phyloP scores from a whole-genome alignment of 1,140 invertebrate genomes.

The Potamilus streckersoni region DNA sequence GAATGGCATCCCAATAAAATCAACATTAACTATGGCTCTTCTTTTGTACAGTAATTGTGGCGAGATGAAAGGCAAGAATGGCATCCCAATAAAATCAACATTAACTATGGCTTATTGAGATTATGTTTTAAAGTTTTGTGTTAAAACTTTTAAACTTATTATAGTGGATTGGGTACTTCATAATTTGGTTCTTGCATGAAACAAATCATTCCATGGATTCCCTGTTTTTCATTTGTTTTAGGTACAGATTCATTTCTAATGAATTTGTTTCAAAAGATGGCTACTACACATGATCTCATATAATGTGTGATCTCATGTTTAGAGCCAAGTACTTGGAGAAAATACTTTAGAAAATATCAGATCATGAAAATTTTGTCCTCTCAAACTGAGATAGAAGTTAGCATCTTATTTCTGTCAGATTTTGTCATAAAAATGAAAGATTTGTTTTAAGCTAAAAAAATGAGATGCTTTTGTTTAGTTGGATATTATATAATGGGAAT shows the following conservation, averaged over 20 bases:
- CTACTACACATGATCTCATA: not conserved
- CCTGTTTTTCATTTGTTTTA: no score
- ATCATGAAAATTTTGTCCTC: no score
- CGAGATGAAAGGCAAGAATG: not conserved
- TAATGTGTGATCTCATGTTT: constrained; percentile 32
- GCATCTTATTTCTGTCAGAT: no score
- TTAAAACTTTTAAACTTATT: no score
- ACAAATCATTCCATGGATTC: not conserved
- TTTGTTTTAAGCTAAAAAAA: no score
- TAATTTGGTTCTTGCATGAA: not conserved
- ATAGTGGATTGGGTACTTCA: no score
- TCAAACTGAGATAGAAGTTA: no score
- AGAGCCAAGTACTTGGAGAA: not conserved
- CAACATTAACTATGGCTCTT: not conserved
- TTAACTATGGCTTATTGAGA: not conserved
- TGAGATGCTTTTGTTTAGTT: no score
- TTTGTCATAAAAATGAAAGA: no score
- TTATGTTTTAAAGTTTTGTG: no score
- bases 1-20: not conserved
- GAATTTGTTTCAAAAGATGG: not conserved
- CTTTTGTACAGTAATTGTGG: not conserved
- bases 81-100: not conserved
- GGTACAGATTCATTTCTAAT: constrained; percentile 1
- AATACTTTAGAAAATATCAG: no score
- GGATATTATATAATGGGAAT: no score